Base-by-base conservation (phyloP, 2,113 vertebrate species). In the Notothenia coriiceps region DNA sequence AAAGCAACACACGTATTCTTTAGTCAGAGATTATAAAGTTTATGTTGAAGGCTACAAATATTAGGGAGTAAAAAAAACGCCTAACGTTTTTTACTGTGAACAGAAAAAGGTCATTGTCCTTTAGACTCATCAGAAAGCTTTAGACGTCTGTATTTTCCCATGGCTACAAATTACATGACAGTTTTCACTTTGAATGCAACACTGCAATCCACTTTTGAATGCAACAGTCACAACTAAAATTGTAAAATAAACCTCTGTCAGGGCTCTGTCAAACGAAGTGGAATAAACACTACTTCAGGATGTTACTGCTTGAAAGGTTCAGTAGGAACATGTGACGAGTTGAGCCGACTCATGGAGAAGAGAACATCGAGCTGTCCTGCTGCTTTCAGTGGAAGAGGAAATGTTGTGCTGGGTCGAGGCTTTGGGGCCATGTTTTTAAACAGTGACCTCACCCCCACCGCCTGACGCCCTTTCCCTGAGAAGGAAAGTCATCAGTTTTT, bases 361-460 rank as follows among this genome's bases (percentile, higher is more conserved):
- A 67, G 59, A 46, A 74, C 44, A 13, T 0, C 6, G 51, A 52
- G 57, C 60, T 46, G 57, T 83, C 64, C 62, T 64, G 59, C 62
- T 64, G 60, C 15, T 7, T 33, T 84, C 62, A 66, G 75, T 70
- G 43, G 54, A 84, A 82, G 67, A 83, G 90, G 80, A 88, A 85
- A 83, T 74, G 64, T 76, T 72, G 74, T 85, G 80, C 77, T 91
- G 80, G 72, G 67, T 66, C 0, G 56, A 77, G 73, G 79, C 80
- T 75, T 2, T 13, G 71, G n/a, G 83, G 79, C 85, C 87, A 88
- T 88, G 90, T 91, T 93, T 89, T 90, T n/a, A 80, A 90, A 86
- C 76, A 46, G 85, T 94, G 91, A 95, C 89, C 83, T 95, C 93
- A 93, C 88, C 81, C 69, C 20, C 84, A 77, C 77, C 59, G 18